These are phyloP conservation scores for Chymomyza amoena DNA, from an alignment of 2,888 invertebrate species.

Conservation along the genomic window DNA sequence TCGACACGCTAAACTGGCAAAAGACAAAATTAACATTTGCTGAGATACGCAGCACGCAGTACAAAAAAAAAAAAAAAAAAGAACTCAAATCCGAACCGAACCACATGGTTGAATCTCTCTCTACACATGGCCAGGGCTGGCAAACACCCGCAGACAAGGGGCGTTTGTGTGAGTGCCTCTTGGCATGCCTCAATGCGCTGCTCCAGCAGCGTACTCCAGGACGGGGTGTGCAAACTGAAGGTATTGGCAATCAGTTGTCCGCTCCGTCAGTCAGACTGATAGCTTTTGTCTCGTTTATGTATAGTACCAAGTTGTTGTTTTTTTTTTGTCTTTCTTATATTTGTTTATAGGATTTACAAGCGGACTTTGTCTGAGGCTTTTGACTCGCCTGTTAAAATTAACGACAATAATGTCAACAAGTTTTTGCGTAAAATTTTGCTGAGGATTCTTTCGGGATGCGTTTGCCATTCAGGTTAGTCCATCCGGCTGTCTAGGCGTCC, in stretches of 20 bases:
- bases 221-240: constrained; percentile 15
- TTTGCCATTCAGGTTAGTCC: neutral
- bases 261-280: constrained; percentile 51
- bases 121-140: neutral
- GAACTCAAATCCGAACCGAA: neutral
- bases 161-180: constrained; percentile 13
- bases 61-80: neutral
- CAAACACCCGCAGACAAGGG: constrained; percentile 41
- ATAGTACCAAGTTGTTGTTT: constrained; percentile 20
- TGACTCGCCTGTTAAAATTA: constrained; percentile 52
- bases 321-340: constrained; percentile 33
- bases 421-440: constrained; percentile 44
- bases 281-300: constrained; percentile 49
- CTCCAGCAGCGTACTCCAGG: neutral
- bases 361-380: constrained; percentile 26
- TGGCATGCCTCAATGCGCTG: constrained; percentile 3
- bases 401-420: constrained; percentile 71
- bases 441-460: constrained; percentile 9
- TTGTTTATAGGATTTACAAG: constrained; percentile 61
- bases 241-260: constrained; percentile 41
- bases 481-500: neutral
- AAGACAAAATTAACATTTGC: constrained; percentile 71
- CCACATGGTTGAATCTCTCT: neutral
- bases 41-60: constrained; percentile 13
- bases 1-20: constrained; percentile 73